phyloP scores from a whole-genome alignment of 2,797 vertebrate species.

The Brotula barbata region DNA sequence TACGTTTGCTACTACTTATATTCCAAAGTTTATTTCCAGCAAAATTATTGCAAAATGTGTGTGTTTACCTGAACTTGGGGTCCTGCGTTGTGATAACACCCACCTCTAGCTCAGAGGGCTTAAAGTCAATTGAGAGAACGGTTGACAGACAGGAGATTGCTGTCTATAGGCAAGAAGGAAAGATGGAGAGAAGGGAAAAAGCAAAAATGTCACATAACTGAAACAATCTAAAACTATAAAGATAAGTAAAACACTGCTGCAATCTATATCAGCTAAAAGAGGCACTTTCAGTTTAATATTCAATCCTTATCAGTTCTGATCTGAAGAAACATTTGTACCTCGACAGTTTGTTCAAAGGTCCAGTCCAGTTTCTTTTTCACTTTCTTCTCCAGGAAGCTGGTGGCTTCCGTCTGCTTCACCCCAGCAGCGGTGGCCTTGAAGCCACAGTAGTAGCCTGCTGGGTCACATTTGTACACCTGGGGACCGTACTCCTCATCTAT shows the following conservation, averaged over 20 bases:
- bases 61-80: slow-evolving; percentile 90
- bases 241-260: not conserved
- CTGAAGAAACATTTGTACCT: slow-evolving; percentile 74
- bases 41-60: not conserved
- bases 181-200: not conserved
- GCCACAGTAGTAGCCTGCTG: slow-evolving; percentile 96
- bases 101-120: slow-evolving; percentile 95
- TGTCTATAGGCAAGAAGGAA: slow-evolving; percentile 79
- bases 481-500: slow-evolving; percentile 91
- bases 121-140: slow-evolving; percentile 96
- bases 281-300: slow-evolving; percentile 18
- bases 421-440: slow-evolving; percentile 98
- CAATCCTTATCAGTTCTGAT: not conserved
- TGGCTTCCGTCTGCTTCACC: slow-evolving; percentile 98
- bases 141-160: slow-evolving; percentile 94
- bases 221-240: not conserved
- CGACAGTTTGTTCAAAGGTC: slow-evolving; percentile 95
- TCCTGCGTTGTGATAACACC: slow-evolving; percentile 91
- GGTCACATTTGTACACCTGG: slow-evolving; percentile 97
- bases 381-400: slow-evolving; percentile 99
- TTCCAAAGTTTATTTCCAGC: no score
- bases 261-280: slow-evolving; percentile 6
- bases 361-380: slow-evolving; percentile 99
- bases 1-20: no score
- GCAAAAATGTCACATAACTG: no score